Evolutionary conservation across 2,888 invertebrate genomes (phyloP).

Genomic region (Syrphus vitripennis): DNA sequence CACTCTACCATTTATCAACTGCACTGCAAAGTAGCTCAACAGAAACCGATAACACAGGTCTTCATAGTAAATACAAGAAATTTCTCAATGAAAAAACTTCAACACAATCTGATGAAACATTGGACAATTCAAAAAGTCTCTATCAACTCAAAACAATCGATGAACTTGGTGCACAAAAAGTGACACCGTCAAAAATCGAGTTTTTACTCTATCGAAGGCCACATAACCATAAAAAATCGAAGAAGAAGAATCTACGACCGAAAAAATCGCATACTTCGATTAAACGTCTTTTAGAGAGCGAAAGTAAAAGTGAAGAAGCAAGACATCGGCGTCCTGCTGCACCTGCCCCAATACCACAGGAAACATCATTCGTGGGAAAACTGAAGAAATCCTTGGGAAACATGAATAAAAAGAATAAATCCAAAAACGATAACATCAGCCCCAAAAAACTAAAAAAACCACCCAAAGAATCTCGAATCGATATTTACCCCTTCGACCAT

Average conservation of each 20-base stretch:
- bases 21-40: constrained; percentile 75
- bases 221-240: constrained; percentile 34
- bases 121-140: constrained; percentile 73
- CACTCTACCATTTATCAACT: constrained; percentile 74
- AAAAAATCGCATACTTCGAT: constrained; percentile 49
- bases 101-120: constrained; percentile 59
- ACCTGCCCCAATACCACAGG: neutral
- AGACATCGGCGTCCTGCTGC: neutral
- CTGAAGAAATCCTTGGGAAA: constrained; percentile 26
- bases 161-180: constrained; percentile 36
- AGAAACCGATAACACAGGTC: constrained; percentile 75
- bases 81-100: constrained; percentile 71
- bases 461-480: constrained; percentile 79
- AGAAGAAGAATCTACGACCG: constrained; percentile 78
- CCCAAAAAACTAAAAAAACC: neutral
- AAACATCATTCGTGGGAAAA: constrained; percentile 57
- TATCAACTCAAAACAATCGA: constrained; percentile 76
- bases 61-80: constrained; percentile 47
- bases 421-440: neutral
- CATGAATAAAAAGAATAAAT: neutral
- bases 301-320: constrained; percentile 44
- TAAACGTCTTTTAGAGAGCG: constrained; percentile 60
- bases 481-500: constrained; percentile 87
- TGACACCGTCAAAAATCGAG: constrained; percentile 77
- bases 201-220: constrained; percentile 76